Base-by-base conservation (phyloP, 2,888 invertebrate species). In the Adelphocoris suturalis region DNA sequence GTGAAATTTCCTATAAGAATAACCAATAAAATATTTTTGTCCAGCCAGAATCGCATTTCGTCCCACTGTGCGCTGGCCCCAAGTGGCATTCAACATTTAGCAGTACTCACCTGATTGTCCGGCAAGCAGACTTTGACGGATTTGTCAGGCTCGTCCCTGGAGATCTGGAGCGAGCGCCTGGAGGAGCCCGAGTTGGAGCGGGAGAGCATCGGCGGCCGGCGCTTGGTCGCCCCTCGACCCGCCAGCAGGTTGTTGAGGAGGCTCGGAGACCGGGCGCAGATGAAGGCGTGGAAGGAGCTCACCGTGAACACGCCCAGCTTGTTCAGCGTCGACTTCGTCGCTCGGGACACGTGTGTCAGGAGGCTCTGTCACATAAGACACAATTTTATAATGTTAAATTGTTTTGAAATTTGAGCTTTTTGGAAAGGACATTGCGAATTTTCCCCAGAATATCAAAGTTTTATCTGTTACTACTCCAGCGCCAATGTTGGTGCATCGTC, bases 231-330 rank as follows among this genome's bases (percentile, higher is more conserved):
- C 75, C 98, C 98, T 91, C 98, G 95, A 87, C 97, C 98, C 68
- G 98, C 97, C 92, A 98, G 95, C 93, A 98, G 94, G 94, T 98
- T 98, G 95, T 98, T 98, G 92, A 98, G 95, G 92, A 98, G 94
- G 90, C 98, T 98, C 61, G 99, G 99, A 93, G 98, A 98, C 85
- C 99, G 96, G 90, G 99, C 98, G 94, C 98, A 98, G 92, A 99
- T 98, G 94, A 98, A 98, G 92, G 99, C 99, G 94, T 99, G 99
- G 95, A 99, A 98, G 92, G 98, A 98, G 90, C 98, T 99, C 92
- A 99, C 99, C 88, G 98, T 99, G 95, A 99, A 99, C 92, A 99
- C 98, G 91, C 99, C 99, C 93, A 99, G 95, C 93, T 98, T 97
- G 94, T 98, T 98, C 93, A 99, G 94, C 82, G 97, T 98, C 93